Evolutionary conservation across 1,140 invertebrate species (phyloP).

Genomic region (Cherax destructor): DNA sequence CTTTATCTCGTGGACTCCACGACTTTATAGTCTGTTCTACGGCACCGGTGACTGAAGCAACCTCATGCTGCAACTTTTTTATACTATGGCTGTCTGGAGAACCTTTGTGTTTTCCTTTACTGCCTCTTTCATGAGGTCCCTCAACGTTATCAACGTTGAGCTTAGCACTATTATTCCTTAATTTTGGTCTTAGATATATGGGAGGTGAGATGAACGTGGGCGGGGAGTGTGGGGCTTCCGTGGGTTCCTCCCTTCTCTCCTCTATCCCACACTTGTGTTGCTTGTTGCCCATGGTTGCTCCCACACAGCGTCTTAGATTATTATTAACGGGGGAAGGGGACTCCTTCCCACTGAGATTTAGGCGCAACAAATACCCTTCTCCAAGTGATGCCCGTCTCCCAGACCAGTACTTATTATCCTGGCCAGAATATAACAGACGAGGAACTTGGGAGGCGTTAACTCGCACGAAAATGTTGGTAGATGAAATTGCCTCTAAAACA

Average conservation of each 20-base stretch:
- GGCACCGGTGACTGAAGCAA: background rate
- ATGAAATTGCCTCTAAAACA: background rate
- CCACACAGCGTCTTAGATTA: slow-evolving; percentile 3
- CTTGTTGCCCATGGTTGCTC: slow-evolving; percentile 53
- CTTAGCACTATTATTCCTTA: background rate
- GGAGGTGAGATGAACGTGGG: background rate
- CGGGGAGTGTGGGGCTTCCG: background rate
- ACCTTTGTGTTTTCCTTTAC: background rate
- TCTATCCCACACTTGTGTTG: slow-evolving; percentile 20
- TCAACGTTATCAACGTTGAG: background rate
- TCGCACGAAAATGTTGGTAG: background rate
- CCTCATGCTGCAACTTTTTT: background rate
- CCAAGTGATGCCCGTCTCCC: background rate
- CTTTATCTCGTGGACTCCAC: background rate
- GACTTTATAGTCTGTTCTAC: background rate
- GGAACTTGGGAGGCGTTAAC: background rate
- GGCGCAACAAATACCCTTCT: background rate
- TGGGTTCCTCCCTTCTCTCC: slow-evolving; percentile 4
- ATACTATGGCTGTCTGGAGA: background rate
- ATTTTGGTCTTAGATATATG: background rate
- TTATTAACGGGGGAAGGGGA: background rate
- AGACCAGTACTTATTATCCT: background rate
- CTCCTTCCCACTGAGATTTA: background rate
- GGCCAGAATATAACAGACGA: background rate
- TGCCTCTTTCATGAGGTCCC: background rate